Evolutionary conservation across 2,113 vertebrate genomes (phyloP).

Genomic region (Caracal caracal): DNA sequence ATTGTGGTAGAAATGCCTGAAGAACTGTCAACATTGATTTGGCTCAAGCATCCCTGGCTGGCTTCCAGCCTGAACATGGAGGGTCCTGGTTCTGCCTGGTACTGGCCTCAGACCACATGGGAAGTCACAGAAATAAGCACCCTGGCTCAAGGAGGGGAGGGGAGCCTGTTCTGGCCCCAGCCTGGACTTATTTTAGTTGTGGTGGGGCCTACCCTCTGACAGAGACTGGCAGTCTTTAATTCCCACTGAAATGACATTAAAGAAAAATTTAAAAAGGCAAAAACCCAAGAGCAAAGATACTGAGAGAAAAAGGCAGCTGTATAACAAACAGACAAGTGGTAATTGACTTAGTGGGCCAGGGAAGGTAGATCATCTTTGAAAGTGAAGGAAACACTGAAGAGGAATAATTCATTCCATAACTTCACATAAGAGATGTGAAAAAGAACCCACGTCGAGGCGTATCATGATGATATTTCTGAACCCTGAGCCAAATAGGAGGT

Average conservation of each 20-base stretch:
- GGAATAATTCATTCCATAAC: neutral
- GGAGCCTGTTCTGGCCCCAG: neutral
- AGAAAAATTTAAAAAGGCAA: neutral
- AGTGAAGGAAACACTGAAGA: neutral
- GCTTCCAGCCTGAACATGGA: slow-evolving; percentile 51
- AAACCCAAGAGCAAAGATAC: neutral
- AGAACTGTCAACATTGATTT: slow-evolving; percentile 71
- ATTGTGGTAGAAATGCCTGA: slow-evolving; percentile 90
- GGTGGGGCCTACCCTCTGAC: neutral
- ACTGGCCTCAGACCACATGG: slow-evolving; percentile 54
- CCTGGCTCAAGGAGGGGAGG: neutral
- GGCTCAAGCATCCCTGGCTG: slow-evolving; percentile 53
- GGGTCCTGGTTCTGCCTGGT: slow-evolving; percentile 65
- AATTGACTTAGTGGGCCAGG: neutral
- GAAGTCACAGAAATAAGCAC: slow-evolving; percentile 6
- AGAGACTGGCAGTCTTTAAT: slow-evolving; percentile 1
- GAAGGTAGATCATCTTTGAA: neutral
- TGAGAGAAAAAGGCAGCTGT: neutral
- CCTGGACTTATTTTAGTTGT: slow-evolving; percentile 30
- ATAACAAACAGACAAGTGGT: neutral
- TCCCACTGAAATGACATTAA: neutral
- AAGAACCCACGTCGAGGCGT: neutral
- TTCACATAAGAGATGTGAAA: neutral
- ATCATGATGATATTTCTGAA: neutral
- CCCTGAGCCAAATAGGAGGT: neutral